Evolutionary conservation across 2,888 invertebrate genomes (phyloP).

Genomic region (Yponomeuta cagnagella): DNA sequence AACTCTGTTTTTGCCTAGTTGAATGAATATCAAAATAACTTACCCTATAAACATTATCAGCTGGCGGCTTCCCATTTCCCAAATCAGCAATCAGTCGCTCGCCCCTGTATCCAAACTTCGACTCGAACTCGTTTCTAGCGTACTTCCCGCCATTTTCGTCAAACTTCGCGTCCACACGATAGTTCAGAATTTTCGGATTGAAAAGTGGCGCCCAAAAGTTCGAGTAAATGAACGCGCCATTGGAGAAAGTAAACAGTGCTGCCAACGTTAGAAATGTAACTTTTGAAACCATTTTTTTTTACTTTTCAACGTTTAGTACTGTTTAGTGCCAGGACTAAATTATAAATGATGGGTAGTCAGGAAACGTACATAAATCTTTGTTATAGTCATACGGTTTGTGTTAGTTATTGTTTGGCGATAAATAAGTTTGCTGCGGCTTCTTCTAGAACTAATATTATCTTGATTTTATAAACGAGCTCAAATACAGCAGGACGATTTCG

Average conservation of each 20-base stretch:
- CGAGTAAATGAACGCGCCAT: constrained; percentile 40
- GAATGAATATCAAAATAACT: constrained; percentile 10
- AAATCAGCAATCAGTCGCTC: constrained; percentile 47
- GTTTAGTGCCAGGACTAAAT: constrained; percentile 20
- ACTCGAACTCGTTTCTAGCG: constrained; percentile 35
- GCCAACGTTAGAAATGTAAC: constrained; percentile 27
- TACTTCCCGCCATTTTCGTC: constrained; percentile 39
- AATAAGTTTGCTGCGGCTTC: background rate
- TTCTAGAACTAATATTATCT: background rate
- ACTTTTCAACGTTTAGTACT: background rate
- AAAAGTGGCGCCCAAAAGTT: constrained; percentile 63
- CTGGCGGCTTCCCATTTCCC: constrained; percentile 47
- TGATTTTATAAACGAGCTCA: background rate
- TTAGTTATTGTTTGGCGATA: background rate
- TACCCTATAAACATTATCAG: constrained; percentile 30
- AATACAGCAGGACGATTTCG: background rate
- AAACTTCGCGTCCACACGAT: constrained; percentile 49
- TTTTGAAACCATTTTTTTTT: constrained; percentile 24
- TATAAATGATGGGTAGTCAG: constrained; percentile 26
- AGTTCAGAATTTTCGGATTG: constrained; percentile 49
- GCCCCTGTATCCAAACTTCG: constrained; percentile 46
- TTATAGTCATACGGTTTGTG: background rate
- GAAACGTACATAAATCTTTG: constrained; percentile 21
- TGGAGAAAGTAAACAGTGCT: constrained; percentile 27
- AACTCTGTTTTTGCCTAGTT: too few relatives aligned